These are phyloP conservation scores for Lissocephala sabroskyi DNA, from an alignment of 2,888 invertebrate genomes.

Conservation along the genomic window DNA sequence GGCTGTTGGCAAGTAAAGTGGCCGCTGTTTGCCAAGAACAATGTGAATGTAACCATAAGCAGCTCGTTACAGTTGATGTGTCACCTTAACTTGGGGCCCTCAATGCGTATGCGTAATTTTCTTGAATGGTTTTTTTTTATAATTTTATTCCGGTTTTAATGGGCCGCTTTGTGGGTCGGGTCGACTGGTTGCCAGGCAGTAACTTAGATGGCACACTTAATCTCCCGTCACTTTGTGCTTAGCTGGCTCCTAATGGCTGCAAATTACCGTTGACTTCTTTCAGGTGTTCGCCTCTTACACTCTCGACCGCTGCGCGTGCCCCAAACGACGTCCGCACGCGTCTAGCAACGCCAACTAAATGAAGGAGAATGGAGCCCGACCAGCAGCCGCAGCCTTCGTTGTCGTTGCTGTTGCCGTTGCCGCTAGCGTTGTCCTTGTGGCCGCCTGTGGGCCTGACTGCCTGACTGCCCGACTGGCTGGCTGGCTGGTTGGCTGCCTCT, in stretches of 20 bases:
- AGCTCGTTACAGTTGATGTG: conserved; percentile 27
- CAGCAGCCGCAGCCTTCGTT: too few species aligned
- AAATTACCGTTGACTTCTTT: conserved; percentile 36
- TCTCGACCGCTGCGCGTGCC: conserved; percentile 28
- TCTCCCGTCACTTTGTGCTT: conserved; percentile 28
- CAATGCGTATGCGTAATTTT: conserved; percentile 53
- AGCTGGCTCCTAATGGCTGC: conserved; percentile 52
- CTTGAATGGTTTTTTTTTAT: conserved; percentile 2
- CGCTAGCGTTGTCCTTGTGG: conserved; percentile 36
- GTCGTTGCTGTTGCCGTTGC: too few species aligned
- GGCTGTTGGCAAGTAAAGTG: conserved; percentile 28
- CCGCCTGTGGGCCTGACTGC: not conserved
- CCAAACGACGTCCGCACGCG: conserved; percentile 63
- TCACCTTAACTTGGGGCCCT: conserved; percentile 14
- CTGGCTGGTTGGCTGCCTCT: not conserved
- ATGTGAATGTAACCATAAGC: conserved; percentile 26
- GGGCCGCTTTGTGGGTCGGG: conserved; percentile 9
- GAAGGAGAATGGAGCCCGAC: too few species aligned
- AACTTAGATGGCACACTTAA: conserved; percentile 47
- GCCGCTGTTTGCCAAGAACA: conserved; percentile 31
- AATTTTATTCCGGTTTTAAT: conserved; percentile 18
- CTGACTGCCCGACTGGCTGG: not conserved
- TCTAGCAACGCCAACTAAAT: conserved; percentile 60
- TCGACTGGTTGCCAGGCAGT: too few species aligned
- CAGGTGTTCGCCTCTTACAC: not conserved